phyloP scores from a whole-genome alignment of 2,113 vertebrate genomes.

The Rhinichthys klamathensis region DNA sequence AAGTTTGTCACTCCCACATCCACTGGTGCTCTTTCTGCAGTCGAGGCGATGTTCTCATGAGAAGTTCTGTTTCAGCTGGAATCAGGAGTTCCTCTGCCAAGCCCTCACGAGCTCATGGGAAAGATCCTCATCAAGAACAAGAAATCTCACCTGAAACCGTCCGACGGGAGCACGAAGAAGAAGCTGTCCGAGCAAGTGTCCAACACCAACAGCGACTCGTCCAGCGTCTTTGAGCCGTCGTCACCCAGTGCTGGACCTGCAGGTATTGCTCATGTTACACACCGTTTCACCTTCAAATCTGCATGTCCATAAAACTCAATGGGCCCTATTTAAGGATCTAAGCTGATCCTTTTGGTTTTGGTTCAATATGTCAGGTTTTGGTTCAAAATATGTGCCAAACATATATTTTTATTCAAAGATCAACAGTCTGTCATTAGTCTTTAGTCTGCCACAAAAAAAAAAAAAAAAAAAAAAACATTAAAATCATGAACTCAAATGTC shows the following conservation, averaged over 20 bases:
- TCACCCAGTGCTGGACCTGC: constrained; percentile 88
- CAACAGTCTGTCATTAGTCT: too few species aligned
- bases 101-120: constrained; percentile 94
- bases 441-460: too few species aligned
- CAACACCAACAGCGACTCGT: constrained; percentile 87
- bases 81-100: constrained; percentile 88
- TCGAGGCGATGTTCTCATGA: neutral
- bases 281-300: too few species aligned
- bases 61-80: constrained; percentile 80
- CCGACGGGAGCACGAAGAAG: constrained; percentile 87
- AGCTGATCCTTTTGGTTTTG: too few species aligned
- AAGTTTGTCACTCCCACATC: constrained; percentile 60
- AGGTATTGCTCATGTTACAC: constrained; percentile 57
- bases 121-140: constrained; percentile 99
- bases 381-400: too few species aligned
- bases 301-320: too few species aligned
- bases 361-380: too few species aligned
- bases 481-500: too few species aligned
- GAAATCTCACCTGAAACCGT: constrained; percentile 93
- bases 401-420: too few species aligned
- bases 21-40: neutral
- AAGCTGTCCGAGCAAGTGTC: constrained; percentile 89
- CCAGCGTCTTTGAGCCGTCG: constrained; percentile 86
- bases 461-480: too few species aligned
- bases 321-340: too few species aligned